Base-by-base conservation (phyloP, 2,888 invertebrate species). In the Steromphala cineraria region DNA sequence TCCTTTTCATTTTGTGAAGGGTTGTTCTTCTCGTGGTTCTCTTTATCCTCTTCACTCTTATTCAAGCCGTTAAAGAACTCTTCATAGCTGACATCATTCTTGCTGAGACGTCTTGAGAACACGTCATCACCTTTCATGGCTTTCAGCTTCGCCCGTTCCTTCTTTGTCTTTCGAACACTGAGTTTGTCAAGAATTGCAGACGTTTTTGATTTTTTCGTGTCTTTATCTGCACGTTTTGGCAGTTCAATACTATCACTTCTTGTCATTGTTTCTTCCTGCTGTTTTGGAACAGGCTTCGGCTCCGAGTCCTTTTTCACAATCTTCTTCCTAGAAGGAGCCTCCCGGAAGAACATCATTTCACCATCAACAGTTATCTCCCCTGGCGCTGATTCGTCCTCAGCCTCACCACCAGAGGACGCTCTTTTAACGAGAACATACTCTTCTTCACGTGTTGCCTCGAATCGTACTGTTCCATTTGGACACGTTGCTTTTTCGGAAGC, bases 71-170 rank as follows among this genome's bases (percentile, higher is more conserved):
- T 84, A 76, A 84, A 84, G 67, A 87, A 85, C 55, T 89, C 88
- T 19, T 88, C 88, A 74, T 87, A 88, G 62, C 83, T 89, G 24
- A 88, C 82, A 67, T 88, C 90, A 80, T 82, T 83, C 82, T 89
- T 88, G 80, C 87, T 87, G 21, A 91, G 81, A 74, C 90, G 83
- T 5, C 89, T 89, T 0, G 90, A 90, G 78, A 91, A 91, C 31
- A 91, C 89, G n/a, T 90, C 90, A 53, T 89, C 90, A 17, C 87
- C 86, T 76, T 89, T 87, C 24, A 91, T 82, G 28, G 88, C 89
- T 82, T 90, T 91, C 31, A 90, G 76, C 84, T 87, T 90, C 1
- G 91, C 91, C 19, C 91, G 83, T 75, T 90, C 91, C 74, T 89
- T 89, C 53, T 86, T 90, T 24, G 84, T 87, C 79, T 87, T 90